Conservation (phyloP, 2,797 vertebrate species). For the Hydrophis major region DNA sequence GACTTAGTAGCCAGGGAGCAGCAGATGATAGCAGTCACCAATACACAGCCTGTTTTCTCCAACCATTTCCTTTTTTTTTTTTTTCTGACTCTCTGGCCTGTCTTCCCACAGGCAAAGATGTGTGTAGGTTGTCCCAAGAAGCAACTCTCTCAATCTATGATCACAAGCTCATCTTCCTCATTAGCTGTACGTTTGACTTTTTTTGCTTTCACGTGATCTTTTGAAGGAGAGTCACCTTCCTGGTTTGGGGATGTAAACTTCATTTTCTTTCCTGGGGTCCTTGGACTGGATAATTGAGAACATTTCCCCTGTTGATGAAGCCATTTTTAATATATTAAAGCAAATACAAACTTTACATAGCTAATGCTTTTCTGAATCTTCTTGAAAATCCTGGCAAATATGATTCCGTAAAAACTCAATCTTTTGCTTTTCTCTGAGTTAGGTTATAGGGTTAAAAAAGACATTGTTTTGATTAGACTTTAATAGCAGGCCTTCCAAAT, state of each 20-base stretch:
- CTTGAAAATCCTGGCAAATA: background rate
- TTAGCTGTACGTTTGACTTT: constrained; percentile 68
- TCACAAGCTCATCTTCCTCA: constrained; percentile 36
- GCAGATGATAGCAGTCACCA: too few species aligned
- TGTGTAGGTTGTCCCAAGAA: background rate
- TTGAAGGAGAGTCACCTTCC: constrained; percentile 60
- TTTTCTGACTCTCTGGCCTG: background rate
- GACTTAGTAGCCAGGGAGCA: background rate
- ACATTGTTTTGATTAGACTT: background rate
- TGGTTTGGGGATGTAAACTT: constrained; percentile 54
- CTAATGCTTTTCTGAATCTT: background rate
- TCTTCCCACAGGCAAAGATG: constrained; percentile 15
- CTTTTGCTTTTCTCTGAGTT: background rate
- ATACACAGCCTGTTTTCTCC: background rate
- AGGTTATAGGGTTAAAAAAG: background rate
- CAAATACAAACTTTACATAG: too few species aligned
- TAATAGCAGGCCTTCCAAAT: background rate
- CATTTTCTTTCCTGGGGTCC: constrained; percentile 37
- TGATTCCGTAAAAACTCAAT: background rate
- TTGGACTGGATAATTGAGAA: constrained; percentile 45
- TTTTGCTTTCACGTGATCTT: constrained; percentile 74
- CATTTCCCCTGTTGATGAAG: constrained; percentile 74
- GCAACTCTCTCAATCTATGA: constrained; percentile 36
- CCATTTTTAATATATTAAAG: background rate
- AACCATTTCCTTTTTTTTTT: too few species aligned